Base-by-base conservation (phyloP, 2,113 vertebrate species). In the Formicarius rufipectus region DNA sequence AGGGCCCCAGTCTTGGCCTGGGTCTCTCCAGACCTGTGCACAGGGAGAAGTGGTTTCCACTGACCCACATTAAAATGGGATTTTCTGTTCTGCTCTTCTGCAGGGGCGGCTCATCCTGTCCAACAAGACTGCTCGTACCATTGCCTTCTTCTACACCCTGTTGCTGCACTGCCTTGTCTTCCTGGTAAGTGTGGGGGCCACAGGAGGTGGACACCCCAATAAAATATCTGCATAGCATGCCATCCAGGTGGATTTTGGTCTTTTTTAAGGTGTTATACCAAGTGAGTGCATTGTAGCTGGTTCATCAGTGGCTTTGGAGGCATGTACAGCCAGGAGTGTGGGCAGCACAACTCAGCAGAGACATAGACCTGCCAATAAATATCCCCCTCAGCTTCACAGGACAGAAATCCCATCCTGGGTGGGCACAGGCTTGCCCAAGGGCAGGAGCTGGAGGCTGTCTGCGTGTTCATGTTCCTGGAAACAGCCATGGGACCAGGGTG, bases 61-160 rank as follows among this genome's bases (percentile, higher is more conserved):
- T 28, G 62, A 14, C 9, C 53, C 20, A 0, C 9, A 0, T 7
- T 39, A 2, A 79, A 64, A 40, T 5, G 49, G 67, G 59, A 16
- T 73, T 87, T 79, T 67, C 53, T 13, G 0, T 28, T 35, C 63
- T 88, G 56, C 37, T 66, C 27, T 30, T 3, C 84, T 55, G 42
- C 97, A 99, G 99, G 99, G 99, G 2, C 97, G 98, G 25, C 98
- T 98, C 93, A 98, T 99, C 95, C 98, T 99, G 62, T 99, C 99
- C 96, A 99, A 98, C 97, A 99, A 99, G 96, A 96, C 98, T 42
- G 99, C 99, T 6, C 98, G 99, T n/a, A 99, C 99, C 24, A 47
- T 99, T 14, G 98, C 99, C 72, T 99, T 99, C 97, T 99, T 99
- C 98, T 99, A 99, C 98, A 99, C 98, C 1, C 97, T 99, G 39